Evolutionary conservation across 1,140 invertebrate species (phyloP), one percentile per base, ranked within the genome.

Genomic region (Whitmania pigra): DNA sequence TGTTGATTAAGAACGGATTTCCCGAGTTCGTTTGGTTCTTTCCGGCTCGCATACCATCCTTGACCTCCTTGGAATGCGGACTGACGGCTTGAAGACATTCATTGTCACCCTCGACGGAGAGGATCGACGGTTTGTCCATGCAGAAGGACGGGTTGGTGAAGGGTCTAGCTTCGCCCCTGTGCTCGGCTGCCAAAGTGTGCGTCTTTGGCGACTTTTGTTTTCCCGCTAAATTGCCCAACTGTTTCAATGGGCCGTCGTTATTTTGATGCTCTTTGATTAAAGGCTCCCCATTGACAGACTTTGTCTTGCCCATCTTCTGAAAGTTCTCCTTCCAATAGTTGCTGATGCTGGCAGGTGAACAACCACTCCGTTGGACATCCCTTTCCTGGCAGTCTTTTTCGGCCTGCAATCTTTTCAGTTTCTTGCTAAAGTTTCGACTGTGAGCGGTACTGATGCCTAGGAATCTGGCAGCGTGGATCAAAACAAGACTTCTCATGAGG

Each of bases 381-480:
- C 57, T 22, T n/a, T 60, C 29, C 11, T 63, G 22, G 11, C 22
- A 63, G 22, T 6, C 57, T 18, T 63, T 31, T 63, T 63, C 22
- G 0, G 22, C 57, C 22, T 63, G 5, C 29, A 25, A 13, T 25
- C 57, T 25, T 63, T 63, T 40, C 3, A 69, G 22, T 2, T 69
- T 40, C 11, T 69, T 49, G 22, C 22, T 71, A 49, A 27, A 22
- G 69, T 49, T 25, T 54, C 25, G 69, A 53, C 31, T 71, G 66
- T 66, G 43, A 15, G 60, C 29, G 5, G 71, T 70, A 17, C 29
- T 55, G 22, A 73, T 31, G 53, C 72, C 29, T n/a, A 73, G 15
- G n/a, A 69, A n/a, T 18, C 67, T 29, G 67, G 72, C 72, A 22
- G 54, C 17, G 49, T 49, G 63, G 40, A 54, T n/a, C 36, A 73